Percentiles rank a stretch among this genome's conserved stretches.
Evolutionary conservation across 2,797 vertebrate genomes (phyloP).

Genomic region (Pipistrellus nathusii): DNA sequence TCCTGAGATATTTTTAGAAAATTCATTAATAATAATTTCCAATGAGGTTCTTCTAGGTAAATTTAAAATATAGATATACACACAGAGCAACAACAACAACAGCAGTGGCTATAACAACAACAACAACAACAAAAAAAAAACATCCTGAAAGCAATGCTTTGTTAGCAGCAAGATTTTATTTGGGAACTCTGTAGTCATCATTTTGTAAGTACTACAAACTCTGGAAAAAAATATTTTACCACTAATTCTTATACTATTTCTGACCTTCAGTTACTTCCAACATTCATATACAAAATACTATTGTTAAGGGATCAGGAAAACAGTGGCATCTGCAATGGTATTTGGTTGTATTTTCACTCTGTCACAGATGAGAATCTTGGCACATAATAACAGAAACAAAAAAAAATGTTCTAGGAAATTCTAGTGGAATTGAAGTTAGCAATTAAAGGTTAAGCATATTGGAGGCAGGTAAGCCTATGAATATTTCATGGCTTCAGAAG

Average conservation of each 20-base stretch:
- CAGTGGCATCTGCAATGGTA: not conserved
- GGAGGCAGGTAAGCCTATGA: not conserved
- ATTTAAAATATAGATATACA: not conserved
- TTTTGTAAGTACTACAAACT: not conserved
- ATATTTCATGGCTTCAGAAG: not conserved
- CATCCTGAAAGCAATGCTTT: not conserved
- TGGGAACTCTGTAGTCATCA: not conserved
- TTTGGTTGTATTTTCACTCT: not conserved
- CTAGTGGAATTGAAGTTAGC: not conserved
- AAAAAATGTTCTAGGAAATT: not conserved
- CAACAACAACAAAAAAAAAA: not conserved
- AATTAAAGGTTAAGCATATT: conserved; percentile 40
- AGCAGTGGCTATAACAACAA: not conserved
- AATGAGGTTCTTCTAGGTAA: not conserved
- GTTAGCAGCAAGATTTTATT: not conserved
- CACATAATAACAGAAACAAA: not conserved
- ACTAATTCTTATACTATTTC: not conserved
- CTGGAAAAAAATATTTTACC: not conserved
- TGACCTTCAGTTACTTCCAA: not conserved
- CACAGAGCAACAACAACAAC: not conserved
- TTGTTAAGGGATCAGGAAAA: not conserved
- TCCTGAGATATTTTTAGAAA: not conserved
- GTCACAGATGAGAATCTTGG: not conserved
- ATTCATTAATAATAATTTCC: not conserved
- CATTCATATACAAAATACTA: not conserved